Conservation (phyloP, 2,888 invertebrate genomes). For the Phortica okadai region DNA sequence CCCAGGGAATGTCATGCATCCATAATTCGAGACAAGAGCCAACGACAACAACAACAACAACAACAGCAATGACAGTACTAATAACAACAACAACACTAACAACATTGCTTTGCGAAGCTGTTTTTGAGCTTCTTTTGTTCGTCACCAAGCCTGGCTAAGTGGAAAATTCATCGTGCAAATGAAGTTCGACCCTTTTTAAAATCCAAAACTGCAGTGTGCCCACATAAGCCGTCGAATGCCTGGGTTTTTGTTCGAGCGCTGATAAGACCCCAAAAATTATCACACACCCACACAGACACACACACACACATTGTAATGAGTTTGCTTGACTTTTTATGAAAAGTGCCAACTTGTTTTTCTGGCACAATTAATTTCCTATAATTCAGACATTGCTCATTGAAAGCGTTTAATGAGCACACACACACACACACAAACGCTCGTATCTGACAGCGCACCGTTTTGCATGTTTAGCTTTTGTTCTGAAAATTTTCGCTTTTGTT, state of each 20-base stretch:
- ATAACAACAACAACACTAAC: neutral
- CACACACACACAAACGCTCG: neutral
- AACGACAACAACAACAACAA: neutral
- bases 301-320: slow-evolving; percentile 5
- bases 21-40: slow-evolving; percentile 28
- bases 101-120: neutral
- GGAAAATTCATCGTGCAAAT: slow-evolving; percentile 30
- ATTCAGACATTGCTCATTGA: slow-evolving; percentile 24
- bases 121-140: slow-evolving; percentile 11
- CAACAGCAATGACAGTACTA: neutral
- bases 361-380: slow-evolving; percentile 26
- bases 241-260: slow-evolving; percentile 26
- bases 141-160: slow-evolving; percentile 18
- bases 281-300: neutral
- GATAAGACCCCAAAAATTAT: slow-evolving; percentile 16
- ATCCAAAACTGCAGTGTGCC: slow-evolving; percentile 4
- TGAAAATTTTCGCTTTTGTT: no score
- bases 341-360: neutral
- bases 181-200: slow-evolving; percentile 26
- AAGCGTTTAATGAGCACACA: slow-evolving; percentile 18
- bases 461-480: no score
- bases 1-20: slow-evolving; percentile 30
- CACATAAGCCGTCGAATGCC: slow-evolving; percentile 22
- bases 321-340: slow-evolving; percentile 13
- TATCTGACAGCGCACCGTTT: neutral